A percentile compares a stretch with the other conserved stretches of the same genome.
phyloP scores from a whole-genome alignment of 2,888 invertebrate genomes.

The Aproaerema taeniolella region DNA sequence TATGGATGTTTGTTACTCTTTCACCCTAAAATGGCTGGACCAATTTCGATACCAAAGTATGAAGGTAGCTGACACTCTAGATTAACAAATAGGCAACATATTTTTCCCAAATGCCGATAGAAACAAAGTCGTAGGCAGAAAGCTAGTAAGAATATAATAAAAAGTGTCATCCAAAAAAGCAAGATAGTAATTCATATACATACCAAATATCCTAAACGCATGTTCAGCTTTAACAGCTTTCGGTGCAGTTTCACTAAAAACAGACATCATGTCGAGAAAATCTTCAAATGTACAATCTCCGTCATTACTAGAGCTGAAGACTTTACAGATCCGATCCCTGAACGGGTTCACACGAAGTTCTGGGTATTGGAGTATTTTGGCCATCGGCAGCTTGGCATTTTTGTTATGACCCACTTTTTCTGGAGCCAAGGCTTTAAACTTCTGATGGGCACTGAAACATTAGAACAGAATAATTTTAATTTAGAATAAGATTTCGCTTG shows the following conservation, averaged over 20 bases:
- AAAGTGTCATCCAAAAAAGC: too few relatives aligned
- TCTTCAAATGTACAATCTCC: constrained; percentile 97
- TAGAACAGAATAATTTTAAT: constrained; percentile 1
- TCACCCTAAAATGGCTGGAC: too few relatives aligned
- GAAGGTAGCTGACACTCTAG: too few relatives aligned
- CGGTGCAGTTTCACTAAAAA: constrained; percentile 94
- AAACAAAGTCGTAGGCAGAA: too few relatives aligned
- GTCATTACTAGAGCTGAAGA: constrained; percentile 92
- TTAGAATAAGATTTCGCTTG: too few relatives aligned
- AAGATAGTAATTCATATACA: too few relatives aligned
- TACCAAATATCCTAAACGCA: constrained; percentile 97
- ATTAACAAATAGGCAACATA: too few relatives aligned
- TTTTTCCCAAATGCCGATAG: too few relatives aligned
- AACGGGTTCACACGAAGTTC: constrained; percentile 95
- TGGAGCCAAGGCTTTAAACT: constrained; percentile 92
- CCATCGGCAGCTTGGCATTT: constrained; percentile 90
- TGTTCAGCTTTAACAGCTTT: constrained; percentile 96
- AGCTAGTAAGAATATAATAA: too few relatives aligned
- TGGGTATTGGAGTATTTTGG: constrained; percentile 90
- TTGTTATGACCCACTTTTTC: constrained; percentile 93
- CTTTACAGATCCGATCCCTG: constrained; percentile 92
- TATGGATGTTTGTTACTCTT: too few relatives aligned
- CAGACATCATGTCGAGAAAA: constrained; percentile 98
- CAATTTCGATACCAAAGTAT: too few relatives aligned
- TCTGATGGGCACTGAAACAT: constrained; percentile 87